Evolutionary conservation across 2,797 vertebrate genomes (phyloP).

Genomic region (Psittacula derbiana): DNA sequence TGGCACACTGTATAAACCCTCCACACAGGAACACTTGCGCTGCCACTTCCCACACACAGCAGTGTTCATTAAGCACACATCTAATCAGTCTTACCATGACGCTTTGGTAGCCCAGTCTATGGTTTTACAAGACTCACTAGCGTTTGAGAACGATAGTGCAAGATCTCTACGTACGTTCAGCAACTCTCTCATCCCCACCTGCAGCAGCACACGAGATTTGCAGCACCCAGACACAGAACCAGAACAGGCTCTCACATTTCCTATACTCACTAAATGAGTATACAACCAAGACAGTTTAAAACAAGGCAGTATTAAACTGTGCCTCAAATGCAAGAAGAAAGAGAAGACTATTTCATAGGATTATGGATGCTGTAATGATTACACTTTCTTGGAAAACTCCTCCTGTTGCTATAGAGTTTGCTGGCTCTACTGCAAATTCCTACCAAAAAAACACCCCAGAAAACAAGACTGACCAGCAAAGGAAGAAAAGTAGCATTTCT

Average conservation of each 20-base stretch:
- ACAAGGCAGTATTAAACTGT: background rate
- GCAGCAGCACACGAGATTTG: background rate
- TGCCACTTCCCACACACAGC: background rate
- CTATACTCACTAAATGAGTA: background rate
- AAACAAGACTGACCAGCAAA: background rate
- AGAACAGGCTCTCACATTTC: background rate
- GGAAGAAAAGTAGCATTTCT: background rate
- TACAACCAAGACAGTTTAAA: background rate
- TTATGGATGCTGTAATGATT: background rate
- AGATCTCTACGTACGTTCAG: background rate
- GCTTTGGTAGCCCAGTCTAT: background rate
- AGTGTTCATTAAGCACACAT: background rate
- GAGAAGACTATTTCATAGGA: background rate
- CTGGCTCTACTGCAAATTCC: background rate
- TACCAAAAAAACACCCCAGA: background rate
- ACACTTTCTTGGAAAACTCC: background rate
- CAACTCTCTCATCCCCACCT: background rate
- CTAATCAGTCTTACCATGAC: too few species aligned
- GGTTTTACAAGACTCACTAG: background rate
- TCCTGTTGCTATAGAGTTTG: too few species aligned
- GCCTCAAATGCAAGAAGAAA: too few species aligned
- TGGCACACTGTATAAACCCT: background rate
- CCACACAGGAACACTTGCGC: background rate
- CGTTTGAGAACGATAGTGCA: rapidly evolving
- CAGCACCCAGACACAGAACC: background rate